Percentiles rank a stretch among this genome's conserved stretches.
phyloP scores from a whole-genome alignment of 30 jellyfish, hydroid and myxozoan genomes.

The Aurelia aurita region DNA sequence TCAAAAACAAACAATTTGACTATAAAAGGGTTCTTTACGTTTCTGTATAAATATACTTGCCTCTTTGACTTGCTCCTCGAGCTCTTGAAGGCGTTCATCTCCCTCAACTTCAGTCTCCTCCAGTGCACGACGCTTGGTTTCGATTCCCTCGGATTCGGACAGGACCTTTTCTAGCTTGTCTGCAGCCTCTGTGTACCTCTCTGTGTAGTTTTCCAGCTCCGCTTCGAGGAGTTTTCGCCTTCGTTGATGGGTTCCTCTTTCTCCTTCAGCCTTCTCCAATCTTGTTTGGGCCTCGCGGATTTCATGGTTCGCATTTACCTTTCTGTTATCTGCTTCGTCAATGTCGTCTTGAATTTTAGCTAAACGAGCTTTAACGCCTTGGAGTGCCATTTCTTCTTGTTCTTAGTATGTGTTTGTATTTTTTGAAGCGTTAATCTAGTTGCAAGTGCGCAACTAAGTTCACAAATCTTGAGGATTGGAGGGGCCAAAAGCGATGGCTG shows the following conservation, averaged over 20 bases:
- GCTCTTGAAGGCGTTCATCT: conserved; percentile 86
- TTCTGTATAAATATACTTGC: background rate
- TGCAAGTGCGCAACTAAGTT: background rate
- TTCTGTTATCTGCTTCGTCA: conserved; percentile 92
- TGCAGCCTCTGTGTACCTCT: conserved; percentile 61
- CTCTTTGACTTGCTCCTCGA: conserved; percentile 87
- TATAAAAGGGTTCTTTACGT: no score
- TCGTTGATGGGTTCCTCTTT: conserved; percentile 78
- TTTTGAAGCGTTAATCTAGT: background rate
- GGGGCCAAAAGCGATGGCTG: conserved; percentile 32
- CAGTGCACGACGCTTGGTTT: conserved; percentile 68
- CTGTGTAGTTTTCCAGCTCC: conserved; percentile 56
- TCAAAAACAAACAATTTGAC: no score
- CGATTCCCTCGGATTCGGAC: conserved; percentile 61
- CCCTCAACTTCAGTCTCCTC: conserved; percentile 88
- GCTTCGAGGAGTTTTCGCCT: conserved; percentile 75
- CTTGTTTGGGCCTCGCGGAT: conserved; percentile 88
- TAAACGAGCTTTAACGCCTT: conserved; percentile 80
- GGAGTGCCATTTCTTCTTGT: conserved; percentile 50
- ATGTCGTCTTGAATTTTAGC: conserved; percentile 77
- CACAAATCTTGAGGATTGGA: background rate
- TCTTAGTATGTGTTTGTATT: conserved; percentile 2
- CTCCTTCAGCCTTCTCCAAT: conserved; percentile 94
- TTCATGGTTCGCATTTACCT: conserved; percentile 78
- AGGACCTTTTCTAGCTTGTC: conserved; percentile 65